These are phyloP conservation scores for Cirrhinus molitorella DNA, from an alignment of 2,797 vertebrate species.

Conservation along the genomic window DNA sequence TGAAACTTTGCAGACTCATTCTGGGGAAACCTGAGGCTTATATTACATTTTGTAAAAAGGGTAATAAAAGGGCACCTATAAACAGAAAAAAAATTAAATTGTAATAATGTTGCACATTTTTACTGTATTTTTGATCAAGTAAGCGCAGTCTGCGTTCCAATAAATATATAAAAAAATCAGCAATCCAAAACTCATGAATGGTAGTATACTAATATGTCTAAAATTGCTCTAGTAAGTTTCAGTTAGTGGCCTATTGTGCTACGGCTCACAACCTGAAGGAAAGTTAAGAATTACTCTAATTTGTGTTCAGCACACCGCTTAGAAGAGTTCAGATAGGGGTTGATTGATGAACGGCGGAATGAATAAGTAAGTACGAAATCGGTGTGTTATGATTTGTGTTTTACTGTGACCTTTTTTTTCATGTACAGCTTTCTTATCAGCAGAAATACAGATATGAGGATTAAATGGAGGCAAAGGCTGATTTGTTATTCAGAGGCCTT, in stretches of 20 bases:
- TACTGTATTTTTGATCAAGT: background rate
- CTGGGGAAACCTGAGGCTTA: too few species aligned
- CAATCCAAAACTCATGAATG: background rate
- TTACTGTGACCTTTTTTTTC: conserved; percentile 31
- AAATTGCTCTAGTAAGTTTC: background rate
- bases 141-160: background rate
- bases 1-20: too few species aligned
- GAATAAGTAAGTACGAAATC: conserved; percentile 26
- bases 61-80: too few species aligned
- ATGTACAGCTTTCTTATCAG: conserved; percentile 46
- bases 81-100: too few species aligned
- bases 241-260: background rate
- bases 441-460: conserved; percentile 46
- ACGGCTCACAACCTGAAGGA: background rate
- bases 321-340: background rate
- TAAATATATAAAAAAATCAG: background rate
- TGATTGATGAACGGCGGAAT: conserved; percentile 44
- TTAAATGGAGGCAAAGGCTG: conserved; percentile 41
- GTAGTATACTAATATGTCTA: background rate
- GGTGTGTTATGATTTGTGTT: conserved; percentile 47
- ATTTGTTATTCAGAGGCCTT: conserved; percentile 27
- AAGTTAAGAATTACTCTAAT: background rate
- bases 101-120: background rate
- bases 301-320: background rate
- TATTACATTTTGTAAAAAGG: too few species aligned